phyloP scores from a whole-genome alignment of 2,797 vertebrate species.

The Chloroceryle amazona region DNA sequence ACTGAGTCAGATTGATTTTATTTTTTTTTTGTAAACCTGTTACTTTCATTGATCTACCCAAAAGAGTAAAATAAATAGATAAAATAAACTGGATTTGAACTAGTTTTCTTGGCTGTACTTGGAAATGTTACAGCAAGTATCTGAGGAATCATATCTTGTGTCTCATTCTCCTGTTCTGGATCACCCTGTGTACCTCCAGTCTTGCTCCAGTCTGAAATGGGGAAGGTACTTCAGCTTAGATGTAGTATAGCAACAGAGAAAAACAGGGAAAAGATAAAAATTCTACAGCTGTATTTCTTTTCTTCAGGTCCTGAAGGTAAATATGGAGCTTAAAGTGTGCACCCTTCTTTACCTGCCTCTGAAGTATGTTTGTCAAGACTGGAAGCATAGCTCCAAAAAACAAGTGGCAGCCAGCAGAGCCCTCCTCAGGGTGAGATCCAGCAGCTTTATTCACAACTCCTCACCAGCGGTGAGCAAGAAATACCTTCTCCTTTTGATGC shows the following conservation, averaged over 20 bases:
- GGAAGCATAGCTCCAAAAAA: background rate
- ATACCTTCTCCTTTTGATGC: accelerated
- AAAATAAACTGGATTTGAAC: background rate
- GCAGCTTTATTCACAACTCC: background rate
- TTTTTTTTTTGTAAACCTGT: background rate
- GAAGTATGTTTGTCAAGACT: accelerated
- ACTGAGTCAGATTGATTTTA: background rate
- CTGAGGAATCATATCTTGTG: background rate
- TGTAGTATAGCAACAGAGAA: background rate
- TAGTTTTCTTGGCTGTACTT: background rate
- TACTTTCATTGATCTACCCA: background rate
- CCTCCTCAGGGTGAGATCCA: background rate
- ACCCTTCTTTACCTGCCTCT: background rate
- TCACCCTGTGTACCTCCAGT: background rate
- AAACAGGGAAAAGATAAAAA: background rate
- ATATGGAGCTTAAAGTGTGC: background rate
- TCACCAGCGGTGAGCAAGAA: background rate
- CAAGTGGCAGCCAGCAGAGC: background rate
- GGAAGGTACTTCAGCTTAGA: background rate
- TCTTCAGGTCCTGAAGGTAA: background rate
- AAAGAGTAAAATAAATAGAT: background rate
- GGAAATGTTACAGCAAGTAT: background rate
- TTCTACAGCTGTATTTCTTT: background rate
- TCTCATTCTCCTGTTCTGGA: background rate
- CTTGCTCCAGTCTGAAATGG: background rate